Base-by-base conservation (phyloP, 2,888 invertebrate species). In the Hirtodrosophila confusa region DNA sequence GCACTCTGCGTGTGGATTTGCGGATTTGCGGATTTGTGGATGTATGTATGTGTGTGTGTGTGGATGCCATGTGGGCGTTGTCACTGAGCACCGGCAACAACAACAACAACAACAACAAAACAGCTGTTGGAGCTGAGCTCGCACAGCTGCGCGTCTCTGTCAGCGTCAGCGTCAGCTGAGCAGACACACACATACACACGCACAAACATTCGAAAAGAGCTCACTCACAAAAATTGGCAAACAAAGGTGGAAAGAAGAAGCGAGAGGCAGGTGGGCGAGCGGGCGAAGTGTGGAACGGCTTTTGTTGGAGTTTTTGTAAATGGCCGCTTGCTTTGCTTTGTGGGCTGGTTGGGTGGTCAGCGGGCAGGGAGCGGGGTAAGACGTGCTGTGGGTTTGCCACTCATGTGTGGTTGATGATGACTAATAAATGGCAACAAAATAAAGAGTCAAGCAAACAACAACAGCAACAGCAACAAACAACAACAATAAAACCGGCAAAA, bases 41-140 rank as follows among this genome's bases (percentile, higher is more conserved):
- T 33, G 29, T n/a, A n/a, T n/a, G n/a, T n/a, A n/a, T 17, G 2
- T 17, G 17, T 17, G 45, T 43, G 48, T 47, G 49, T 67, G 66
- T 70, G 86, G 68, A 61, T 69, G 67, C 44, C 65, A 67, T 74
- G 82, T 82, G 87, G 82, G 82, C 87, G 82, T 82, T 86, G 88
- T 80, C 88, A 62, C n/a, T 51, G 36, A 7, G 31, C 31, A 31
- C 54, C 67, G 49, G 53, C 56, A 69, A 51, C 58, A 47, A 43
- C 41, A 45, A 35, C 36, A 58, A 64, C 45, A 66, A 54, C 36
- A 33, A 47, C 55, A 53, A 55, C 23, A 60, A 75, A 85, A 87
- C 80, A 80, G 80, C 80, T 80, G 80, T 88, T 61, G 50, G 9
- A 54, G 69, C 51, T 40, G 40, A 49, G 27, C 47, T 67, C 74